phyloP scores from a whole-genome alignment of 1,140 invertebrate species.

The Atta cephalotes region DNA sequence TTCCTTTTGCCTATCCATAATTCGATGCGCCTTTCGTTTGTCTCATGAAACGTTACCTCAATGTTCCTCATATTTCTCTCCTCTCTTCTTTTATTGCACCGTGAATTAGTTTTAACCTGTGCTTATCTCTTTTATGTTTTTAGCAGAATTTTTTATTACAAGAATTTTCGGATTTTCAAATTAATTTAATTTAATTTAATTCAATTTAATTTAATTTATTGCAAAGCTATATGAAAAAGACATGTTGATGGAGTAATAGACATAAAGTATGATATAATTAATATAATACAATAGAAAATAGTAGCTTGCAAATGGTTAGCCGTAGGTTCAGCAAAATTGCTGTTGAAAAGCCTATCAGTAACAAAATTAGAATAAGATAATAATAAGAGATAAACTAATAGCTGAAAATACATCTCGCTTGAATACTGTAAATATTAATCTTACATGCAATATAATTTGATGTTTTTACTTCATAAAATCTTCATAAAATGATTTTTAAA shows the following conservation, averaged over 20 bases:
- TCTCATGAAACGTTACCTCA: neutral
- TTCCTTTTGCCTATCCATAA: conserved; percentile 33
- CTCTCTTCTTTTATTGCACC: conserved; percentile 1
- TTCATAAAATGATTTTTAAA: no score
- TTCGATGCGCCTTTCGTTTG: conserved; percentile 29
- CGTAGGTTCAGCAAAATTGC: no score
- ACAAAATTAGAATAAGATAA: no score
- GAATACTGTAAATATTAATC: neutral
- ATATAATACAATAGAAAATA: no score
- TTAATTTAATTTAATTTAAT: neutral
- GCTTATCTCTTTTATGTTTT: neutral
- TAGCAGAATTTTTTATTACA: neutral
- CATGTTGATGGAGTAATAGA: no score
- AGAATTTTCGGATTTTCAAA: neutral
- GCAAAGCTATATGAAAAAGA: no score
- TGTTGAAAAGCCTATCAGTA: no score
- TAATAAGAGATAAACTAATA: no score
- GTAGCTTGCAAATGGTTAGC: no score
- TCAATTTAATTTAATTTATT: no score
- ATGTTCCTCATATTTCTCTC: conserved; percentile 5
- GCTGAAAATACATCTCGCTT: no score
- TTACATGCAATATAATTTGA: neutral
- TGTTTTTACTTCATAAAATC: neutral
- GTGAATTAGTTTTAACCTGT: conserved; percentile 13
- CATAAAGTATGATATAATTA: no score